phyloP scores from a whole-genome alignment of 2,888 invertebrate genomes.

The Habroteleia sp. region DNA sequence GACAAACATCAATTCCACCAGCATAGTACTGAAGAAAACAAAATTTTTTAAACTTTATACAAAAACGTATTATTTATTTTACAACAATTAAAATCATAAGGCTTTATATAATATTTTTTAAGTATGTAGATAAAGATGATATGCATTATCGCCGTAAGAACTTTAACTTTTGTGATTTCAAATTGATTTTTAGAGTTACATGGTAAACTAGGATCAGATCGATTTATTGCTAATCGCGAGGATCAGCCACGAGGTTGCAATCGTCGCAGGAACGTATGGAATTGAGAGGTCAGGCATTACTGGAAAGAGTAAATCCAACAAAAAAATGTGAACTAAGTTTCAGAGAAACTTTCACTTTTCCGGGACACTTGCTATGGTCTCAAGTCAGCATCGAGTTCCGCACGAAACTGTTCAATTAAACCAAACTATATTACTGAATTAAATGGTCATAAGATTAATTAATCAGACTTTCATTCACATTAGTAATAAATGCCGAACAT shows the following conservation, averaged over 20 bases:
- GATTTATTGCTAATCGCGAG: conserved; percentile 32
- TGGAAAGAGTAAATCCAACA: conserved; percentile 34
- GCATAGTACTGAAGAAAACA: too few relatives aligned
- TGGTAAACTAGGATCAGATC: conserved; percentile 7
- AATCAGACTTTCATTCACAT: too few relatives aligned
- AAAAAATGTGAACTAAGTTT: conserved; percentile 50
- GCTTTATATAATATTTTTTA: too few relatives aligned
- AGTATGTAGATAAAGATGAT: too few relatives aligned
- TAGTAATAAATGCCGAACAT: too few relatives aligned
- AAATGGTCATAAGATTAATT: conserved; percentile 12
- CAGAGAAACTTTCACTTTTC: conserved; percentile 62
- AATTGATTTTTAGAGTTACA: too few relatives aligned
- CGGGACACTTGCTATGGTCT: conserved; percentile 55
- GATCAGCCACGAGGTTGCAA: conserved; percentile 47
- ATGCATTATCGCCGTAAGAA: too few relatives aligned
- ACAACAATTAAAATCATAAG: too few relatives aligned
- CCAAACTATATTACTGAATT: conserved; percentile 7
- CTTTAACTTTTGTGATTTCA: too few relatives aligned
- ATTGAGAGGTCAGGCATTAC: conserved; percentile 51
- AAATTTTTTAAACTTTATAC: too few relatives aligned
- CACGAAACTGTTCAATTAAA: conserved; percentile 44
- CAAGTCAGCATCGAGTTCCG: conserved; percentile 38
- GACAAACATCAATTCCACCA: too few relatives aligned
- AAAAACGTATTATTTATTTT: too few relatives aligned
- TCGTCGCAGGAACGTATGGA: conserved; percentile 40